Base-by-base conservation (phyloP, 1,140 invertebrate species). In the Vanessa tameamea region DNA sequence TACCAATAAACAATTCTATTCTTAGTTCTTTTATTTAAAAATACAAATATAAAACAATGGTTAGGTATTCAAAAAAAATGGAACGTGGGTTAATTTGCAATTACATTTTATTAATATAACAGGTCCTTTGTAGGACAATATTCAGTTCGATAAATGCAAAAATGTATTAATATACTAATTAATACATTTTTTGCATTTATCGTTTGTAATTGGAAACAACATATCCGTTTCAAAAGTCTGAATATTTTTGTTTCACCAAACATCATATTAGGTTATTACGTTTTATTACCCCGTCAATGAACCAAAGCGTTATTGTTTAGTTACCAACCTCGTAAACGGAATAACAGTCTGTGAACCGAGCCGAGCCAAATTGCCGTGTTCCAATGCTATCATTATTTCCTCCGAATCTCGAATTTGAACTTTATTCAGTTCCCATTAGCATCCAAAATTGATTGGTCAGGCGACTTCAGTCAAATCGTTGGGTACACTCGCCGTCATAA, bases 281-380 rank as follows among this genome's bases (percentile, higher is more conserved):
- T 72, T 72, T 72, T 65, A 65, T 72, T 15, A 23, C 16, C 6
- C 16, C 53, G 53, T 57, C 70, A 57, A 57, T 50, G 50, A 14
- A 43, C 53, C 70, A 11, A 31, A 68, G 31, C 55, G 37, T 72
- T 65, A 72, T 72, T 72, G 70, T 66, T 72, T 72, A 72, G 70
- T 72, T 72, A 57, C 70, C 43, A 72, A 59, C 63, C 70, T 72
- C 70, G 64, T 72, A 72, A 72, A 72, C 37, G 70, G 64, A 64
- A 69, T 61, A 61, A 69, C 55, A 61, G 55, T 20, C 67, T 68
- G 66, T 16, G 43, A 72, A 72, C 63, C 15, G 61, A 72, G 47
- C 50, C 37, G 70, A 66, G 70, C 70, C 70, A 72, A 72, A 72
- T 72, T 66, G 70, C 59, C 43, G 20, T 65, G 69, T 72, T 72